Evolutionary conservation across 2,113 vertebrate species (phyloP).

Genomic region (Chionis minor): DNA sequence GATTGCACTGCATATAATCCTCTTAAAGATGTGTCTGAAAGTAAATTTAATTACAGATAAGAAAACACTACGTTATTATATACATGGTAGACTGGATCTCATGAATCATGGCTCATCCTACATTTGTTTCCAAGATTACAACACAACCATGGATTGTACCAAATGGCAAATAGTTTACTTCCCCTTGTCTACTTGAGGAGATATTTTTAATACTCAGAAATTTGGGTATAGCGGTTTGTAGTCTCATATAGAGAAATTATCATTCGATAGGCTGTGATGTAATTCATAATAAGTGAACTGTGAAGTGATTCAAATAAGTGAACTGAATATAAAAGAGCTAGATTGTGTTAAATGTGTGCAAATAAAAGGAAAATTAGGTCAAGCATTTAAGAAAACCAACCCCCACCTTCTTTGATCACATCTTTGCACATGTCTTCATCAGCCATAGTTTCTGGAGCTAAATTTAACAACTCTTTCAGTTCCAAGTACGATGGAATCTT

Average conservation of each 20-base stretch:
- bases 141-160: neutral
- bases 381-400: neutral
- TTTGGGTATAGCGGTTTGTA: neutral
- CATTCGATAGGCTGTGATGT: neutral
- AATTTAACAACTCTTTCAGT: slow-evolving; percentile 52
- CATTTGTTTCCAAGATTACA: neutral
- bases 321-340: neutral
- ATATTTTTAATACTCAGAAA: neutral
- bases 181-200: neutral
- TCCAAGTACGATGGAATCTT: slow-evolving; percentile 21
- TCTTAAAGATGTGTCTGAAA: neutral
- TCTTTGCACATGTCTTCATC: slow-evolving; percentile 24
- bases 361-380: neutral
- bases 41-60: neutral
- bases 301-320: neutral
- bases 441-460: slow-evolving; percentile 47
- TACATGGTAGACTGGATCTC: neutral
- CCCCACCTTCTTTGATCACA: slow-evolving; percentile 57
- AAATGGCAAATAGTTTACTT: neutral
- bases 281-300: neutral
- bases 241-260: neutral
- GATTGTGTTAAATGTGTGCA: neutral
- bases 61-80: neutral
- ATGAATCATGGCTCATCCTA: neutral
- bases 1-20: neutral